phyloP scores from a whole-genome alignment of 2,888 invertebrate genomes.

The Geotrupes spiniger region DNA sequence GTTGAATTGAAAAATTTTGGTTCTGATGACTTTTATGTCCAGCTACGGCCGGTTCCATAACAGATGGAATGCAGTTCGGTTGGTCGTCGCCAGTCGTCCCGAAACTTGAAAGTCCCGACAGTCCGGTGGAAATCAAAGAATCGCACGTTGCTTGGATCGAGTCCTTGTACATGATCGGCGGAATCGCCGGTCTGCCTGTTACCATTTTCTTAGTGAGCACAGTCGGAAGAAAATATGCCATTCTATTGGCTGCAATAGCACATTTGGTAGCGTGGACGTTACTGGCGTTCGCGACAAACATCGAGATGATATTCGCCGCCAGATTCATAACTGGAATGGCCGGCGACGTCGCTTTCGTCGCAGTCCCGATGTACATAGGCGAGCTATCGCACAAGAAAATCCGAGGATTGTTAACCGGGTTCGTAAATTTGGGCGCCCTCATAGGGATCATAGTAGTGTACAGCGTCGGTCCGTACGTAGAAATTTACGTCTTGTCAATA shows the following conservation, averaged over 20 bases:
- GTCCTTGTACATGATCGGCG: slow-evolving; percentile 35
- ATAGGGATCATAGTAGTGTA: slow-evolving; percentile 42
- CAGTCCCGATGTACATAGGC: slow-evolving; percentile 45
- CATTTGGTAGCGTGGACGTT: slow-evolving; percentile 40
- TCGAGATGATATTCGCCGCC: slow-evolving; percentile 39
- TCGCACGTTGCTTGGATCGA: slow-evolving; percentile 38
- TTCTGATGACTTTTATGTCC: no score
- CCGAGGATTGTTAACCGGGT: slow-evolving; percentile 41
- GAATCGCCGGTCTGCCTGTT: slow-evolving; percentile 31
- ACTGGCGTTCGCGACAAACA: slow-evolving; percentile 36
- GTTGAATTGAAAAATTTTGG: no score
- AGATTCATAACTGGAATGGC: slow-evolving; percentile 43
- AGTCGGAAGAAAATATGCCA: slow-evolving; percentile 33
- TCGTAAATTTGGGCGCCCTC: slow-evolving; percentile 45
- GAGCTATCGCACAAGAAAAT: slow-evolving; percentile 45
- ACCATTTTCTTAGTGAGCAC: slow-evolving; percentile 29
- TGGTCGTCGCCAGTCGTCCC: slow-evolving; percentile 42
- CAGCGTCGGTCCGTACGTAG: slow-evolving; percentile 39
- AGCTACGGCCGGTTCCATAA: slow-evolving; percentile 23
- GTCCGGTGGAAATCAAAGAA: slow-evolving; percentile 31
- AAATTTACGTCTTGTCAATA: slow-evolving; percentile 38
- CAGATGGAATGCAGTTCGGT: slow-evolving; percentile 46
- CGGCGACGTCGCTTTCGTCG: slow-evolving; percentile 44
- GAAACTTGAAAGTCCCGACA: slow-evolving; percentile 32
- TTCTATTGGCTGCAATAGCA: slow-evolving; percentile 37